phyloP scores from a whole-genome alignment of 2,113 vertebrate genomes.

The Alaudala cheleensis region DNA sequence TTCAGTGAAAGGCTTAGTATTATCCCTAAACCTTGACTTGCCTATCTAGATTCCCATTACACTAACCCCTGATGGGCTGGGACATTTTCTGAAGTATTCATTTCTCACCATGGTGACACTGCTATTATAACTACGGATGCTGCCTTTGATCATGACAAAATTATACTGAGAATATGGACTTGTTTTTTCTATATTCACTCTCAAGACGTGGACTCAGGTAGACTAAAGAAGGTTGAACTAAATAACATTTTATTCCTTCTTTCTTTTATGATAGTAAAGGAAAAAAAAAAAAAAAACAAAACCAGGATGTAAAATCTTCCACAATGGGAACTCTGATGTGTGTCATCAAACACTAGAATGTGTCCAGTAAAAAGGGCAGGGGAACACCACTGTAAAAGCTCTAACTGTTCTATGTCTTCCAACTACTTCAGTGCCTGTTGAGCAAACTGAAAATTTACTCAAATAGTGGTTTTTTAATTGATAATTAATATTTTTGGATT shows the following conservation, averaged over 20 bases:
- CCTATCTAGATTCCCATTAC: neutral
- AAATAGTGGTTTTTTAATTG: neutral
- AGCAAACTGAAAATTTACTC: neutral
- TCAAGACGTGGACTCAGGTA: neutral
- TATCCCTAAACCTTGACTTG: neutral
- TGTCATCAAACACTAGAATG: neutral
- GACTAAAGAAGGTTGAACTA: neutral
- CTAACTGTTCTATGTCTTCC: neutral
- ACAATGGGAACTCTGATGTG: neutral
- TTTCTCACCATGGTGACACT: neutral
- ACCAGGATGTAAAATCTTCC: neutral
- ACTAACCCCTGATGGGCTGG: neutral
- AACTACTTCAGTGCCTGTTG: neutral
- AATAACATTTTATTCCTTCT: neutral
- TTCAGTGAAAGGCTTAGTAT: neutral
- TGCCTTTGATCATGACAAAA: slow-evolving; percentile 11
- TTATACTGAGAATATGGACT: neutral
- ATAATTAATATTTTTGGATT: neutral
- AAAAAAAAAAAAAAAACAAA: neutral
- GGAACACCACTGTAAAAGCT: neutral
- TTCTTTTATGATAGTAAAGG: neutral
- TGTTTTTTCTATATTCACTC: neutral
- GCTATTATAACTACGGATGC: neutral
- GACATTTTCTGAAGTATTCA: neutral
- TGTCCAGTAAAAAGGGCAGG: neutral